A percentile compares a stretch with the other conserved stretches of the same genome.
Conservation (phyloP, 30 jellyfish, hydroid and myxozoan species). For the Rhopilema esculentum region DNA sequence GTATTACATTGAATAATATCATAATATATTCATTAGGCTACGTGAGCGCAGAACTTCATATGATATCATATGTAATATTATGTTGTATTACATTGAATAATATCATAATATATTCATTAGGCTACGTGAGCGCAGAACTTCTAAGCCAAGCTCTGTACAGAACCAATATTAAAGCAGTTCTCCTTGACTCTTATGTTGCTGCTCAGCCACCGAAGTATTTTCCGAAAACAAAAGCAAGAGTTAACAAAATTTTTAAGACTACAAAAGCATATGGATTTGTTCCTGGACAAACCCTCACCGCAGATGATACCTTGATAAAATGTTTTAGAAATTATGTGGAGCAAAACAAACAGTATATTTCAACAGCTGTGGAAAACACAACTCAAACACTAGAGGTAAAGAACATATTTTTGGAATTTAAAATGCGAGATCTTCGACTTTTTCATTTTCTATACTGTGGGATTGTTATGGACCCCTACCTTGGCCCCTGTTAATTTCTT, state of each 20-base stretch:
- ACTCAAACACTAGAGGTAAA: constrained; percentile 70
- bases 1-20: no score
- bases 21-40: no score
- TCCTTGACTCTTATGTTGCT: constrained; percentile 88
- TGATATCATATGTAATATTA: no score
- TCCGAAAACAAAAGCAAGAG: constrained; percentile 62
- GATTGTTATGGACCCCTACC: no score
- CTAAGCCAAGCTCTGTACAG: constrained; percentile 58
- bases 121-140: constrained; percentile 41
- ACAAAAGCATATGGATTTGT: constrained; percentile 83
- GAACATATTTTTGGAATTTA: neutral
- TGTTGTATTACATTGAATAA: neutral
- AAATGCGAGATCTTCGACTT: no score
- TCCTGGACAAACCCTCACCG: constrained; percentile 57
- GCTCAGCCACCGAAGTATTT: constrained; percentile 71
- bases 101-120: constrained; percentile 21
- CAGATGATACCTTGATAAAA: constrained; percentile 21
- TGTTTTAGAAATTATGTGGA: constrained; percentile 72
- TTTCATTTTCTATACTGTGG: no score
- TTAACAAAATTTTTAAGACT: constrained; percentile 69
- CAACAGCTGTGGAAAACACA: constrained; percentile 67
- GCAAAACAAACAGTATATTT: constrained; percentile 72
- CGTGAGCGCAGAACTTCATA: no score
- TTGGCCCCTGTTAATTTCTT: neutral
- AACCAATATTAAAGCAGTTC: constrained; percentile 68